phyloP scores from a whole-genome alignment of 1,140 invertebrate genomes.

The Heliconius melpomene region DNA sequence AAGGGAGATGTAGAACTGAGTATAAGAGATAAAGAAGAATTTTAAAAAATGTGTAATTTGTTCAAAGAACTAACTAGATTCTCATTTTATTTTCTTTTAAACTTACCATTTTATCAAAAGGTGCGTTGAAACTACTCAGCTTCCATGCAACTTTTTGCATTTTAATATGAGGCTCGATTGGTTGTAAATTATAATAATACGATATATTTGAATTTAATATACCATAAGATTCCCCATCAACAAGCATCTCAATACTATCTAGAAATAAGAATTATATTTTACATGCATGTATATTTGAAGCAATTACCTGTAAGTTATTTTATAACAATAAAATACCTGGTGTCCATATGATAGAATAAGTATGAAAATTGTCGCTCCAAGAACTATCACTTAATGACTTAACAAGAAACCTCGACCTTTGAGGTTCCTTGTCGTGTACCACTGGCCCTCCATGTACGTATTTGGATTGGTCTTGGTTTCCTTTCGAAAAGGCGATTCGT shows the following conservation, averaged over 20 bases:
- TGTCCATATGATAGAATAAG: constrained; percentile 16
- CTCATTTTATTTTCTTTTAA: not conserved
- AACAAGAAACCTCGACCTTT: not conserved
- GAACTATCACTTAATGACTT: not conserved
- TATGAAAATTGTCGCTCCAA: constrained; percentile 8
- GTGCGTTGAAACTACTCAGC: not conserved
- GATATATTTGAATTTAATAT: not conserved
- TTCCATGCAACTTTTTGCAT: not conserved
- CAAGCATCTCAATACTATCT: not conserved
- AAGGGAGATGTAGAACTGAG: constrained; percentile 88
- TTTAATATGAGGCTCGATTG: not conserved
- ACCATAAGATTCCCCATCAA: constrained; percentile 10
- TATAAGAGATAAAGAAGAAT: constrained; percentile 36
- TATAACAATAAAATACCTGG: constrained; percentile 12
- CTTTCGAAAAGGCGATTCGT: constrained; percentile 8
- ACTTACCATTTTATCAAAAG: constrained; percentile 35
- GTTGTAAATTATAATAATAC: not conserved
- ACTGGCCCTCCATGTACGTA: constrained; percentile 4
- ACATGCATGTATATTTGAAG: no score
- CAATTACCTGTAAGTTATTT: no score
- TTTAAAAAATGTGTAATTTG: not conserved
- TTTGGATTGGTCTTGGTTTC: not conserved
- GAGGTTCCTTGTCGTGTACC: not conserved
- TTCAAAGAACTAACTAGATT: not conserved
- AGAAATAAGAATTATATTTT: not conserved